Percentiles rank a stretch among this genome's conserved stretches.
phyloP scores from a whole-genome alignment of 2,888 invertebrate genomes.

The Parnassius apollo region DNA sequence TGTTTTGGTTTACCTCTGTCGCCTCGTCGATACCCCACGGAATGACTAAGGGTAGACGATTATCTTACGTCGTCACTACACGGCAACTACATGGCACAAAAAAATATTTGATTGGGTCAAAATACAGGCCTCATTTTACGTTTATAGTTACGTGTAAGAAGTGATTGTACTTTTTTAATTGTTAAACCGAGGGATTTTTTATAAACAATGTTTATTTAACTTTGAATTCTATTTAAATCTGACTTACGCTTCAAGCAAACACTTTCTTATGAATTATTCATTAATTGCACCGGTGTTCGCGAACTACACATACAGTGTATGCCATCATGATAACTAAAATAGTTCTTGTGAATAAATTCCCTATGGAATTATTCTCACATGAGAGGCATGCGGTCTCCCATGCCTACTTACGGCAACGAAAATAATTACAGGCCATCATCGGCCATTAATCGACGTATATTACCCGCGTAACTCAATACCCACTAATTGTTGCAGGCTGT shows the following conservation, averaged over 20 bases:
- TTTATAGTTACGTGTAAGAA: no score
- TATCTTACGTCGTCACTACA: no score
- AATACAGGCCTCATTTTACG: no score
- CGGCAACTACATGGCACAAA: no score
- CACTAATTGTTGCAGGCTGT: conserved; percentile 49
- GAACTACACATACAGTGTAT: background rate
- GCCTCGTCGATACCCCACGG: no score
- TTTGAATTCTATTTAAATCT: no score
- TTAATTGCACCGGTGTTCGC: conserved; percentile 13
- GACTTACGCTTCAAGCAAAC: background rate
- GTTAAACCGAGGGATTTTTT: no score
- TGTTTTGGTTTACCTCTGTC: no score
- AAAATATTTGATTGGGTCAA: no score
- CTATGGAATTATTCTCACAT: conserved; percentile 16
- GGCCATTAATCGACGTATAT: conserved; percentile 59
- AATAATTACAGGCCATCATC: conserved; percentile 61
- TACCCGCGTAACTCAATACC: conserved; percentile 55
- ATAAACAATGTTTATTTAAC: no score
- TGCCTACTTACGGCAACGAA: conserved; percentile 46
- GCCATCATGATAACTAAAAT: conserved; percentile 12
- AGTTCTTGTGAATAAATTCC: conserved; percentile 19
- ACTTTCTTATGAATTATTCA: conserved; percentile 17
- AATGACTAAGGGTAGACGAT: no score
- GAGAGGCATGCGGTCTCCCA: conserved; percentile 9
- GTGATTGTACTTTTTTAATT: no score